phyloP scores from a whole-genome alignment of 2,888 invertebrate species.

The Artemia sp. region DNA sequence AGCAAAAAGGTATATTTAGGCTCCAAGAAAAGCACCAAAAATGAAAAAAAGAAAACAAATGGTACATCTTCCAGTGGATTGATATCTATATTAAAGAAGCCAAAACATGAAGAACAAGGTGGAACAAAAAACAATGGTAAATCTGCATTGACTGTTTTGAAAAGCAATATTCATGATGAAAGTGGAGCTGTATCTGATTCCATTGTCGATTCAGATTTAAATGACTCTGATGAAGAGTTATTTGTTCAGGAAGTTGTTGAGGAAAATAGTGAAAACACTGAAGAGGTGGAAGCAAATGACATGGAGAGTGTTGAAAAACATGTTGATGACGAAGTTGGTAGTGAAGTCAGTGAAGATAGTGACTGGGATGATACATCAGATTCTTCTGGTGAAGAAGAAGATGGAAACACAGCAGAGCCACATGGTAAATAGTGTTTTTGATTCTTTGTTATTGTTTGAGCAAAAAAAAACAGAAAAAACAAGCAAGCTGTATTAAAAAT shows the following conservation, averaged over 20 bases:
- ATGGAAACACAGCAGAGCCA: background rate
- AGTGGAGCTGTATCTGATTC: background rate
- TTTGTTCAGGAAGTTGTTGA: background rate
- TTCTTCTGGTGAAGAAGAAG: background rate
- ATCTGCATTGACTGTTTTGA: too few relatives aligned
- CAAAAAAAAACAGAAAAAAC: too few relatives aligned
- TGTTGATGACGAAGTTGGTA: background rate
- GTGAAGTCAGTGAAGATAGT: background rate
- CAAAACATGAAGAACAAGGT: too few relatives aligned
- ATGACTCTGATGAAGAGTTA: constrained; percentile 4
- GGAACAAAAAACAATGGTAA: too few relatives aligned
- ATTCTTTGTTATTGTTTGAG: too few relatives aligned
- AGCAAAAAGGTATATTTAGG: background rate
- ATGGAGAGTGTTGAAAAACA: background rate
- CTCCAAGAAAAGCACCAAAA: too few relatives aligned
- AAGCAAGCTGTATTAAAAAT: too few relatives aligned
- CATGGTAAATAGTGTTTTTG: too few relatives aligned
- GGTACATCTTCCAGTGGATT: too few relatives aligned
- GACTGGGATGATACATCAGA: constrained; percentile 1
- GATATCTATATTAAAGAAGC: too few relatives aligned
- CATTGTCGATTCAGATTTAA: background rate
- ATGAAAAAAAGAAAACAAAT: too few relatives aligned
- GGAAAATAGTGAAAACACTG: background rate
- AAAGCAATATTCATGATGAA: background rate
- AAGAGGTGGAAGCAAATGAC: background rate